phyloP scores from a whole-genome alignment of 2,888 invertebrate genomes.

The Chrysomela aeneicollis region DNA sequence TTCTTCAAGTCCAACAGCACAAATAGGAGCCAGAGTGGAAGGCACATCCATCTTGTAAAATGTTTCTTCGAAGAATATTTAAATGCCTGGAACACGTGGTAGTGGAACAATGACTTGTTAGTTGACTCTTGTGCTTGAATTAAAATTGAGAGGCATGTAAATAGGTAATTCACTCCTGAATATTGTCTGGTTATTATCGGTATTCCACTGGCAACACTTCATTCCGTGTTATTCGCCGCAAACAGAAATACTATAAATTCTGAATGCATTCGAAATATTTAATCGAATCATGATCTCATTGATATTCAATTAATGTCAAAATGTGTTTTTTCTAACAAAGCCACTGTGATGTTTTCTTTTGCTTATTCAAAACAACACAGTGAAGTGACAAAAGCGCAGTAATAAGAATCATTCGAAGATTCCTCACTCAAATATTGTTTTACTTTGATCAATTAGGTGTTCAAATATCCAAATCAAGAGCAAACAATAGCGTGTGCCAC shows the following conservation, averaged over 20 bases:
- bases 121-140: constrained; percentile 20
- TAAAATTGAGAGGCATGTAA: constrained; percentile 11
- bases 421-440: too few species aligned
- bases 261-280: constrained; percentile 12
- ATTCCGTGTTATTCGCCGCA: constrained; percentile 11
- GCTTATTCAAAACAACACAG: background rate
- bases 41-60: constrained; percentile 16
- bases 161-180: constrained; percentile 19
- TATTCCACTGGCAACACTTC: constrained; percentile 11
- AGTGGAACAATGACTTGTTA: constrained; percentile 21
- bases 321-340: background rate
- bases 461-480: too few species aligned
- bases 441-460: too few species aligned
- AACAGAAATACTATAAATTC: constrained; percentile 12
- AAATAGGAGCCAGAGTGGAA: background rate
- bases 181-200: constrained; percentile 14
- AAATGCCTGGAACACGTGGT: constrained; percentile 17
- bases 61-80: constrained; percentile 21
- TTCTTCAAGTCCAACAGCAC: background rate
- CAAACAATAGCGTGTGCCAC: too few species aligned
- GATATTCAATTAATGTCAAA: constrained; percentile 1
- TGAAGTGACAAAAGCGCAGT: too few species aligned
- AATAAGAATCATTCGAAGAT: too few species aligned
- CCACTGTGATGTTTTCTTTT: background rate
- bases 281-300: background rate